Base-by-base conservation (phyloP, 2,797 vertebrate genomes). In the Ptychobarbus kaznakovi region DNA sequence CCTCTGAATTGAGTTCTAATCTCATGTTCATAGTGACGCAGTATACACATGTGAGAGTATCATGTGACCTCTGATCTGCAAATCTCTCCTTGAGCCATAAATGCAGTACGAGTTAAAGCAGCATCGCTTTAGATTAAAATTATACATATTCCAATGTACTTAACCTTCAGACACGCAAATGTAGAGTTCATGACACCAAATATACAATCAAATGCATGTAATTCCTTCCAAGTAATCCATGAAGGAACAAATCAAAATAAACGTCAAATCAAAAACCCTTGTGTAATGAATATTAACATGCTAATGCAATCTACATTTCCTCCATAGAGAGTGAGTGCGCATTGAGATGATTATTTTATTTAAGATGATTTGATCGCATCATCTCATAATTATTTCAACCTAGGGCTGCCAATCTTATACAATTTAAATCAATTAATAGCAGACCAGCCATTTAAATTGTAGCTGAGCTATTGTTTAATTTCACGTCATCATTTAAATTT, bases 261-360 rank as follows among this genome's bases (percentile, higher is more conserved):
- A 9, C 38, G 49, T 65, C 56, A 46, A 63, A 84, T 84, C 65
- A 69, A 46, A 72, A 84, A 35, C 75, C 13, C 32, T 70, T 58
- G 42, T 20, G 38, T 22, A 66, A 74, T 75, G 56, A 65, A 51
- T 51, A 83, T 76, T 28, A 20, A 20, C 58, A 83, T 38, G 44
- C 72, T 77, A 84, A 84, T 76, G 82, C 35, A 69, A 84, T 77
- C 82, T 28, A 28, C 38, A 56, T 84, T 42, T 56, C 16, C 74
- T 69, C n/a, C 46, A 38, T 44, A 65, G 22, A 46, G 28, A 38
- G n/a, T 28, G 8, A 46, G 25, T 40, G 28, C n/a, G 51, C 83
- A 49, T 58, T 58, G 25, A 44, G 65, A 61, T 42, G 32, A 66
- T 78, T 84, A n/a, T 69, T 69, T 70, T 44, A 44, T 35, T 72